Base-by-base conservation (phyloP, 2,888 invertebrate species). In the Ernsta delagoae region DNA sequence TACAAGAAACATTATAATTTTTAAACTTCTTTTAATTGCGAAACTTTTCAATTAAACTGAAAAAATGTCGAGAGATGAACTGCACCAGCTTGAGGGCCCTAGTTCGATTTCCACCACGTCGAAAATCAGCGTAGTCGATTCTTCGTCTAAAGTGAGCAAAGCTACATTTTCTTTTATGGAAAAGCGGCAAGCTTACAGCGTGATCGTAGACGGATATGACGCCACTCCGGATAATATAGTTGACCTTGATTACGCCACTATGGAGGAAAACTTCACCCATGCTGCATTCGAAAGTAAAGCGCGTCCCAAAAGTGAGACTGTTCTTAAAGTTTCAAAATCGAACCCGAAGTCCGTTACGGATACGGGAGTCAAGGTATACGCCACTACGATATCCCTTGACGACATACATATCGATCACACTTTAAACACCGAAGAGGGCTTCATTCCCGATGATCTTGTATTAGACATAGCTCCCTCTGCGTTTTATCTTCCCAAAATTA, bases 391-490 rank as follows among this genome's bases (percentile, higher is more conserved):
- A 71, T 83, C 84, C 85, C 92, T 93, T 88, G 92, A 93, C 91
- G 90, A 93, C 83, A 92, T 93, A 56, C 76, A 86, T 84, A 93
- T 93, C 87, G 93, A 93, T 85, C 84, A 91, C 83, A 90, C 93
- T 80, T 78, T 83, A 67, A 84, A 90, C 78, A 92, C 92, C 0
- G 90, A 88, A 75, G 88, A 86, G 72, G 88, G 90, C 0, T 74
- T 81, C 56, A 72, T 79, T 6, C 75, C 80, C 0, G 80, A 78
- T 39, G 83, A 84, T 43, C 72, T 74, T 1, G 84, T 80, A 53
- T 71, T 92, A 62, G 88, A 89, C 5, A 68, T 77, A 65, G 91
- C 91, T 5, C 92, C 92, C 2, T 93, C 93, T 8, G 89, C 90
- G 1, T 92, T 85, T 71, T 89, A 88, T 75, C 80, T 93, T 71